phyloP scores from a whole-genome alignment of 2,797 vertebrate species.

The Scolopax bukidnonensis region DNA sequence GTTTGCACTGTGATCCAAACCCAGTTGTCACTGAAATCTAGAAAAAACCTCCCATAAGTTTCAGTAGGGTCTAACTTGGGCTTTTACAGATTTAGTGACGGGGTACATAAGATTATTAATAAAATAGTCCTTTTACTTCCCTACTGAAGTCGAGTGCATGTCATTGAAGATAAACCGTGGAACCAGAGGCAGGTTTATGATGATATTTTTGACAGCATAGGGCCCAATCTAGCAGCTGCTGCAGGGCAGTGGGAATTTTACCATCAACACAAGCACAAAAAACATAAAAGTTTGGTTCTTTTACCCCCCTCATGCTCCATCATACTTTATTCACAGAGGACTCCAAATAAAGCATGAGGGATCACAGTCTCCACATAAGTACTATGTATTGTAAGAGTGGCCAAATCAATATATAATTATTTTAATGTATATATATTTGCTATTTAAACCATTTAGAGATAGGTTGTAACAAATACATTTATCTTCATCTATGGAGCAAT shows the following conservation, averaged over 20 bases:
- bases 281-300: background rate
- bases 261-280: background rate
- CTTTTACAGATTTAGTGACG: background rate
- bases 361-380: background rate
- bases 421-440: background rate
- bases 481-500: slow-evolving; percentile 3
- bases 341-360: background rate
- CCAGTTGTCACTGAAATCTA: background rate
- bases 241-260: background rate
- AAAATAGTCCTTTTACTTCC: background rate
- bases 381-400: background rate
- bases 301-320: background rate
- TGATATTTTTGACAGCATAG: background rate
- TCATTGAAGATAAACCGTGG: slow-evolving; percentile 7
- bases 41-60: background rate
- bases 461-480: slow-evolving; percentile 20
- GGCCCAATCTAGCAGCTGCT: slow-evolving; percentile 15
- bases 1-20: background rate
- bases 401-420: background rate
- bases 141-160: background rate
- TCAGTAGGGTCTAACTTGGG: background rate
- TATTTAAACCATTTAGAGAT: slow-evolving; percentile 9
- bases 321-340: background rate
- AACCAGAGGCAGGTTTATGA: background rate
- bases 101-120: background rate